Conservation (phyloP, 2,797 vertebrate species). For the Austrolebias charrua region DNA sequence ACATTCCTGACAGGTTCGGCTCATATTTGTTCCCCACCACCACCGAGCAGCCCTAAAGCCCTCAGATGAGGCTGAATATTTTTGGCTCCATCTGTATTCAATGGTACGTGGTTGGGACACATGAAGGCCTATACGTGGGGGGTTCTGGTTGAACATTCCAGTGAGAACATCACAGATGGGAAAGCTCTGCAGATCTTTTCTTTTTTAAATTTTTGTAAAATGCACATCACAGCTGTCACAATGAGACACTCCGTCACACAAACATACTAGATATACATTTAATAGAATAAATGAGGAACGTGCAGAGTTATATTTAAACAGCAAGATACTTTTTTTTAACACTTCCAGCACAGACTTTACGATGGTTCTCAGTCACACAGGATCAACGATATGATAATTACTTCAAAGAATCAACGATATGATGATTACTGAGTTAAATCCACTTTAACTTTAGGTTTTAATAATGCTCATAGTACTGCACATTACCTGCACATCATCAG, state of each 20-base stretch:
- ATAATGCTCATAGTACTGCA: background rate
- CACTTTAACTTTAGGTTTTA: background rate
- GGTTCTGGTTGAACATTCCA: slow-evolving; percentile 65
- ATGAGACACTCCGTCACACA: background rate
- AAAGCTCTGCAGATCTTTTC: slow-evolving; percentile 14
- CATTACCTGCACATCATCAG: slow-evolving; percentile 5
- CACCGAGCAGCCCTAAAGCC: slow-evolving; percentile 57
- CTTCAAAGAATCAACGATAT: background rate
- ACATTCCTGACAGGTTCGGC: slow-evolving; percentile 70
- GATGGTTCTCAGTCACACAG: too few relatives aligned
- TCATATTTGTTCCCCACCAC: slow-evolving; percentile 64
- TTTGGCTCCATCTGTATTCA: slow-evolving; percentile 68
- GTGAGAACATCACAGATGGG: slow-evolving; percentile 51
- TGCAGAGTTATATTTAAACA: background rate
- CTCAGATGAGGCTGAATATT: slow-evolving; percentile 48
- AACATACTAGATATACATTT: background rate
- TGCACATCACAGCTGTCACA: background rate
- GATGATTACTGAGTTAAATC: too few relatives aligned
- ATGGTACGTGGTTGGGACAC: slow-evolving; percentile 61
- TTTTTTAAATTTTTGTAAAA: background rate
- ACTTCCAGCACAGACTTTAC: too few relatives aligned
- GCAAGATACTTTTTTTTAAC: too few relatives aligned
- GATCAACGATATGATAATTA: too few relatives aligned
- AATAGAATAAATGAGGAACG: slow-evolving; percentile 4
- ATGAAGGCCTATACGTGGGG: slow-evolving; percentile 35